Evolutionary conservation across 2,888 invertebrate species (phyloP).

Genomic region (Tiliacea citrago): DNA sequence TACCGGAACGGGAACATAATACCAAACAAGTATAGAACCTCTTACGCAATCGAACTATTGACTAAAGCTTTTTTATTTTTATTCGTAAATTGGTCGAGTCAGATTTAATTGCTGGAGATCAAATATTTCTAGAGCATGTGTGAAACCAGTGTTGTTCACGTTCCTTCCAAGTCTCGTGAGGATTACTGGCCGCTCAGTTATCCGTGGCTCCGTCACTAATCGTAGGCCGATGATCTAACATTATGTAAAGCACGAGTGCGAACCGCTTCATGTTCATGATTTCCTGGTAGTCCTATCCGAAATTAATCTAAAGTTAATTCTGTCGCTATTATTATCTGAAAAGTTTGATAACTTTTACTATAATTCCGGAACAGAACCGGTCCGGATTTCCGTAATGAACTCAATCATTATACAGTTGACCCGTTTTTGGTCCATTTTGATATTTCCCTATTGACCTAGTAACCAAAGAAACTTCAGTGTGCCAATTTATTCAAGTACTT

Average conservation of each 20-base stretch:
- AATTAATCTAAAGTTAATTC: slow-evolving; percentile 42
- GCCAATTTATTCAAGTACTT: background rate
- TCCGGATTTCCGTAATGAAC: slow-evolving; percentile 40
- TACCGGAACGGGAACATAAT: background rate
- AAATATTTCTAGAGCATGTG: slow-evolving; percentile 17
- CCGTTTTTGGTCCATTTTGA: slow-evolving; percentile 20
- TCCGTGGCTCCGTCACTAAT: slow-evolving; percentile 8
- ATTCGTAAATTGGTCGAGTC: background rate
- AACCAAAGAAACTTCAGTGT: background rate
- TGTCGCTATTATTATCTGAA: slow-evolving; percentile 23
- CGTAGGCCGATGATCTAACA: slow-evolving; percentile 25
- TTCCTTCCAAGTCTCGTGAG: slow-evolving; percentile 16
- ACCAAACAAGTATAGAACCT: background rate
- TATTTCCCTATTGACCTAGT: slow-evolving; percentile 25
- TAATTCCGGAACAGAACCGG: slow-evolving; percentile 35
- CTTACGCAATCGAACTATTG: background rate
- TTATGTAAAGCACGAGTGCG: background rate
- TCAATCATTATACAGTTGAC: slow-evolving; percentile 24
- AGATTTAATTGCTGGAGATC: background rate
- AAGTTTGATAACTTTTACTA: slow-evolving; percentile 12
- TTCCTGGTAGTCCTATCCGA: slow-evolving; percentile 54
- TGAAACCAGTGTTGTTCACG: slow-evolving; percentile 13
- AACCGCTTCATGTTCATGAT: slow-evolving; percentile 24
- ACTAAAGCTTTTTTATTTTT: background rate
- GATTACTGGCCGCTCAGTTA: background rate